phyloP scores from a whole-genome alignment of 2,888 invertebrate species.

The Campopleginae sp. region DNA sequence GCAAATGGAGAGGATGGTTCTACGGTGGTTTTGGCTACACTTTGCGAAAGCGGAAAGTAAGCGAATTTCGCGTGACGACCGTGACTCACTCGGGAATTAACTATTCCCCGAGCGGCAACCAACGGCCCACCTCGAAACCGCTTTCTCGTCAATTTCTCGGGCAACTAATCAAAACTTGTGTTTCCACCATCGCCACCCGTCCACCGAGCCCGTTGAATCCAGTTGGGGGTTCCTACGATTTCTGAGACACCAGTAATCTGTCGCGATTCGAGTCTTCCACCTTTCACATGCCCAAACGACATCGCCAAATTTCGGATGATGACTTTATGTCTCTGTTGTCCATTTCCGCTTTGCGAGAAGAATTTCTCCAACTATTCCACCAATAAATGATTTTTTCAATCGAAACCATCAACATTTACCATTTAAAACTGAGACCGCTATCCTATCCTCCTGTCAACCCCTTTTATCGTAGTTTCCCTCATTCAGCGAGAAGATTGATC shows the following conservation, averaged over 20 bases:
- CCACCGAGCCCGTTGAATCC: constrained; percentile 41
- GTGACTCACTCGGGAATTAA: constrained; percentile 74
- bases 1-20: constrained; percentile 51
- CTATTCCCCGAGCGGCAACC: constrained; percentile 57
- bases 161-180: constrained; percentile 79
- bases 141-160: constrained; percentile 75
- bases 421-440: too few relatives aligned
- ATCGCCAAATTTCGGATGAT: constrained; percentile 15
- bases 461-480: too few relatives aligned
- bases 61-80: constrained; percentile 70
- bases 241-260: constrained; percentile 60
- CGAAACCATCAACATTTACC: too few relatives aligned
- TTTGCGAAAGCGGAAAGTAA: constrained; percentile 72
- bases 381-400: background rate
- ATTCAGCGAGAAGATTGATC: too few relatives aligned
- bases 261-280: constrained; percentile 50
- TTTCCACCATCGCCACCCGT: constrained; percentile 63
- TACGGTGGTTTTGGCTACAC: constrained; percentile 57
- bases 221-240: constrained; percentile 54
- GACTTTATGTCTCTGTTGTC: constrained; percentile 7
- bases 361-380: background rate
- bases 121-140: constrained; percentile 64
- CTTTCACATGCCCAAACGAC: constrained; percentile 10
- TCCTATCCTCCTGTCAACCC: too few relatives aligned
- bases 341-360: background rate